phyloP scores from a whole-genome alignment of 1,140 invertebrate genomes.

The Drosophila burlai region DNA sequence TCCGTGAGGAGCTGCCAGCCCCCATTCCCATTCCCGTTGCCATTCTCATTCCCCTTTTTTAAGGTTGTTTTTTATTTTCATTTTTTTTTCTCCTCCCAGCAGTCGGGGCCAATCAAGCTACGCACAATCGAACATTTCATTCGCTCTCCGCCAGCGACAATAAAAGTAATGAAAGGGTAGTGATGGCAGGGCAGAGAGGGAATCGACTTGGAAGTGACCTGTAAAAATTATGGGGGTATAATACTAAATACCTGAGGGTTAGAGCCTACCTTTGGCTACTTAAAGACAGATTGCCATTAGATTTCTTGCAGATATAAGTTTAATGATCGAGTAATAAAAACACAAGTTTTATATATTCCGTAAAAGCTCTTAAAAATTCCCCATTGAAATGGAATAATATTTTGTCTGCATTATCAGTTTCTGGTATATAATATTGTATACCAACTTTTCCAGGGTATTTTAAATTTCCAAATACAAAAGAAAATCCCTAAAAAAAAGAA shows the following conservation, averaged over 20 bases:
- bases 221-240: background rate
- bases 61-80: too few relatives aligned
- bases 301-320: background rate
- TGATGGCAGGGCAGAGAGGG: background rate
- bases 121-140: constrained; percentile 77
- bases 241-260: background rate
- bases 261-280: background rate
- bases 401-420: background rate
- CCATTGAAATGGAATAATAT: background rate
- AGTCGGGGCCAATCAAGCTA: constrained; percentile 72
- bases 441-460: constrained; percentile 14
- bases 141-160: constrained; percentile 55
- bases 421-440: background rate
- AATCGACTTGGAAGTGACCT: constrained; percentile 14
- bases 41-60: constrained; percentile 12
- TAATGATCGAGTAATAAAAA: background rate
- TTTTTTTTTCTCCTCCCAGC: constrained; percentile 1
- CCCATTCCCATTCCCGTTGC: background rate
- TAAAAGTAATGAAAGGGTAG: constrained; percentile 52
- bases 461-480: constrained; percentile 9
- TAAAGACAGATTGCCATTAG: too few relatives aligned
- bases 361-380: too few relatives aligned
- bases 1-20: constrained; percentile 2
- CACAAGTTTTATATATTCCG: too few relatives aligned
- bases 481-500: background rate